Evolutionary conservation across 2,888 invertebrate genomes (phyloP).

Genomic region (Leistus spinibarbis): DNA sequence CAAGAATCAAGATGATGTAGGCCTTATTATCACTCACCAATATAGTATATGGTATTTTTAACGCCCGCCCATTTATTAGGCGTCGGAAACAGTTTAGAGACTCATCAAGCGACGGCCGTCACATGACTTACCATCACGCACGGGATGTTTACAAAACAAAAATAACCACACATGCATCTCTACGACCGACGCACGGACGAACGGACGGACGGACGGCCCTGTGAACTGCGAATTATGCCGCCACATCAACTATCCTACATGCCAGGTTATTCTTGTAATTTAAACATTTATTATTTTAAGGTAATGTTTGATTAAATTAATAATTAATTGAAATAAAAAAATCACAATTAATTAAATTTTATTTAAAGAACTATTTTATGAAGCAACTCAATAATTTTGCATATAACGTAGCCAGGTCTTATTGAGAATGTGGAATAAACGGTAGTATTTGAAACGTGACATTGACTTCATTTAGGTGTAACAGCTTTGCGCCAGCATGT

Average conservation of each 20-base stretch:
- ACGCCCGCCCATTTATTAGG: conserved; percentile 30
- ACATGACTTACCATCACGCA: not conserved
- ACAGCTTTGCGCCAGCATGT: not conserved
- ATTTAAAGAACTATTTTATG: no score
- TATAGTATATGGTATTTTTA: conserved; percentile 29
- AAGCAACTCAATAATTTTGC: no score
- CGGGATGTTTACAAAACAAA: conserved; percentile 33
- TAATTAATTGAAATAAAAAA: no score
- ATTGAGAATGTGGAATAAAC: no score
- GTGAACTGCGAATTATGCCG: not conserved
- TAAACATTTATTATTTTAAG: no score
- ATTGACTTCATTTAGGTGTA: not conserved
- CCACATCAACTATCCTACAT: no score
- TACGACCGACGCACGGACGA: not conserved
- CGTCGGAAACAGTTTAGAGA: not conserved
- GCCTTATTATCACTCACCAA: conserved; percentile 31
- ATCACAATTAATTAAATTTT: no score
- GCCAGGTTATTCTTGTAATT: no score
- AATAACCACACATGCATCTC: conserved; percentile 7
- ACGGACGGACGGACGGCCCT: not conserved
- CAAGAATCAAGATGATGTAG: conserved; percentile 17
- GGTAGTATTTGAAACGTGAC: not conserved
- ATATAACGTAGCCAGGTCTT: no score
- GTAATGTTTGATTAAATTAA: no score
- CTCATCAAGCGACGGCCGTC: not conserved